Evolutionary conservation across 2,888 invertebrate species (phyloP), one percentile per base, ranked within the genome.

Genomic region (Physocephala rufipes): DNA sequence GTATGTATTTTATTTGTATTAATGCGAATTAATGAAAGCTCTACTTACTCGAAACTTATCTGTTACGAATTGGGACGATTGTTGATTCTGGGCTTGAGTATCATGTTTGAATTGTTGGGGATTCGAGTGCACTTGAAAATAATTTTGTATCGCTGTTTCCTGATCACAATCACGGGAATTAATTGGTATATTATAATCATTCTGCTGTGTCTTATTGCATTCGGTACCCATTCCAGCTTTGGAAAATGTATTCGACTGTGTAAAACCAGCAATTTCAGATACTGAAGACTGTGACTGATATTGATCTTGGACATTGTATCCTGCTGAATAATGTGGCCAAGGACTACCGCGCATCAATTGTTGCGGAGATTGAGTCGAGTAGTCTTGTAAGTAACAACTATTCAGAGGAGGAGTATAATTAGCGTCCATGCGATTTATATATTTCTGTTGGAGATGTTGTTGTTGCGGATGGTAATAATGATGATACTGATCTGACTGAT

Each of bases 321-420:
- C 76, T 28, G 75, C 75, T 3, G 74, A 68, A 0, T 89, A 89
- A 79, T 90, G 90, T 49, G 91, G 90, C 92, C 92, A 92, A 1
- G 91, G 92, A 78, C n/a, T n/a, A n/a, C 91, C 87, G 12, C 91
- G 85, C 82, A 89, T 90, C 67, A 87, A 81, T 62, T 79, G 78
- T 59, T 73, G 67, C 82, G 86, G 80, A 84, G 86, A 84, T 85
- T 88, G 88, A 28, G 85, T 79, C 74, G 89, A 9, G 9, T 7
- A 88, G 80, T 93, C 93, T 83, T 94, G 93, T 78, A 94, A 87
- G 86, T 91, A 94, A 86, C 93, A 94, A 85, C 93, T 91, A 76
- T 89, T 88, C 73, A 89, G 88, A 77, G 85, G 85, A 59, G 79
- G 80, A 24, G 80, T 85, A 76, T 86, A 86, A 71, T 93, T 92